Base-by-base conservation (phyloP, 2,888 invertebrate genomes). In the Acleris laterana region DNA sequence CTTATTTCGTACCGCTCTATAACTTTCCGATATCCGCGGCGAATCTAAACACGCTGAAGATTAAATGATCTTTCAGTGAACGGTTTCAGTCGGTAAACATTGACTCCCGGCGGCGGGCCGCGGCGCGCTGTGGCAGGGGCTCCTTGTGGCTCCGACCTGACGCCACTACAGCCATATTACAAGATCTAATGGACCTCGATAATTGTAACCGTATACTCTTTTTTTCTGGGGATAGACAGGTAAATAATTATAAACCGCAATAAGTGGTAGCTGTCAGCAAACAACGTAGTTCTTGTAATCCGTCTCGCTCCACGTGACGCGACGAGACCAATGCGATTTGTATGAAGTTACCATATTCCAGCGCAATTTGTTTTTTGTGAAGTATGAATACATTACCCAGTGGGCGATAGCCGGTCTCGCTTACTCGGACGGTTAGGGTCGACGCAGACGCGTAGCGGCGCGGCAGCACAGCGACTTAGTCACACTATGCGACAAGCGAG, bases 11-110 rank as follows among this genome's bases (percentile, higher is more conserved):
- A 17, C 19, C 20, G 32, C 2, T 20, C 38, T 11, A 16, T 19
- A 20, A 13, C 16, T 13, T 16, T 20, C 38, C 13, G 42, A 51
- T 51, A 51, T 16, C 25, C 6, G 55, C 20, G 3, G 20, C 38
- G 20, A 16, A 42, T 19, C 44, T 16, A n/a, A 32, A 44, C 20
- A 53, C 46, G 32, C 16, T 28, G 53, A 16, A 55, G 38, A 55
- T 13, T 42, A 20, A 28, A 46, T 53, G 16, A 53, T 62, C 32
- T 20, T 16, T 6, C 50, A 25, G 28, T 20, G 38, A 49, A 17
- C 32, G 20, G 25, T 62, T 38, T 38, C 22, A 62, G 25, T 25
- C 5, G 5, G 62, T 42, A 56, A 62, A 62, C 49, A 62, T 62
- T 62, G 38, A 25, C 49, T 46, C 28, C 58, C 16, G 28, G 19